Evolutionary conservation across 2,113 vertebrate genomes (phyloP), one percentile per base, ranked within the genome.

Genomic region (Rattus rattus): DNA sequence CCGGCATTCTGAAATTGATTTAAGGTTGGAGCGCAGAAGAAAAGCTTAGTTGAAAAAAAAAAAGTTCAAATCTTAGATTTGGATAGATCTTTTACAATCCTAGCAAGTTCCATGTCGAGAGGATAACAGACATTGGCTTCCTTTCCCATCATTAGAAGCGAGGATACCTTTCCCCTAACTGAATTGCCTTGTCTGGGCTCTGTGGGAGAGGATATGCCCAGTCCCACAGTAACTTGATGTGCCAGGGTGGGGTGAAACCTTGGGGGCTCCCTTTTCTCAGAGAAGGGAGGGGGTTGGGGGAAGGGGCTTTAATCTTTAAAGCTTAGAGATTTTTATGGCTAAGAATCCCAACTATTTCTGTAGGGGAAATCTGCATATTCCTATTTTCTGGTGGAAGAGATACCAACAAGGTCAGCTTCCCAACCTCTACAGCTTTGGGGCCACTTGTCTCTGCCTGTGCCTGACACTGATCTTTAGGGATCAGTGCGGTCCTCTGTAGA

Each of bases 1-100:
- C 70, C 73, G 93, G 59, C 87, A 96, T 96, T 86, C 86, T 93
- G 97, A 97, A 97, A 97, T 87, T 72, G 96, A 96, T 95, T 92
- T 97, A 94, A 97, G 93, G 72, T 89, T 91, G 67, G 54, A 63
- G 49, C 52, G 9, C 28, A 65, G 84, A 88, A 95, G 85, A 97
- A 94, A 94, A 91, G 39, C 81, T 49, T 84, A 17, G 43, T 2
- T 13, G 69, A 88, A 91, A 96, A 94, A 52, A 90, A 96, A 94
- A 95, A 88, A 65, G 77, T 79, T 97, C 95, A 97, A 97, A 90
- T 90, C 84, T 94, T 89, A 79, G 52, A 72, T 88, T 90, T 93
- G 63, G 86, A 87, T 89, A 75, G 84, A 87, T 70, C 89, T 84
- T 81, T 73, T 83, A 94, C 92, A 77, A 67, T 36, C 26, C 43